Conservation (phyloP, 2,797 vertebrate species). For the Falco berigora region DNA sequence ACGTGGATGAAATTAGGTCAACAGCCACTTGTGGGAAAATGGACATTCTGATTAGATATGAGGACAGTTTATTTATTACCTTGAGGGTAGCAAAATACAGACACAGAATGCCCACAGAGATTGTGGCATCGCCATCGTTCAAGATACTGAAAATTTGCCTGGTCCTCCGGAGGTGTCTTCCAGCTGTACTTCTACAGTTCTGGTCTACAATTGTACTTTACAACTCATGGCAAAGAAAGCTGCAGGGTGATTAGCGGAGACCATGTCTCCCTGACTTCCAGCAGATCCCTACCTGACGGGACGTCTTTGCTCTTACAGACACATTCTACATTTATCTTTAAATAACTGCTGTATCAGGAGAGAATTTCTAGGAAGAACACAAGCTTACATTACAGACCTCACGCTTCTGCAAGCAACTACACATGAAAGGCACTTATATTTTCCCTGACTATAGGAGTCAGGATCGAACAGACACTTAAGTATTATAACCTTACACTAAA, state of each 20-base stretch:
- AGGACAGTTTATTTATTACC: background rate
- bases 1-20: background rate
- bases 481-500: background rate
- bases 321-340: background rate
- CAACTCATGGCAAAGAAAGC: background rate
- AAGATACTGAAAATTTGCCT: background rate
- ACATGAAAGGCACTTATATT: background rate
- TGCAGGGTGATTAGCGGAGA: background rate
- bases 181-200: background rate
- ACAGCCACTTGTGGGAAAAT: background rate
- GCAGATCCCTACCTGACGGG: background rate
- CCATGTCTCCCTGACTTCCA: background rate
- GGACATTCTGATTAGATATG: background rate
- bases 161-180: background rate
- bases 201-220: background rate
- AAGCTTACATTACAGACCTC: accelerated
- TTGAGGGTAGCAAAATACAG: background rate
- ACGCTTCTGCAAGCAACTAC: background rate
- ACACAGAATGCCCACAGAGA: background rate
- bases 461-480: background rate
- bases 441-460: background rate
- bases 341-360: background rate
- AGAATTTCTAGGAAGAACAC: background rate
- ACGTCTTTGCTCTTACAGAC: background rate
- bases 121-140: background rate